phyloP scores from a whole-genome alignment of 2,888 invertebrate genomes.

The Sarcophaga subvicina region DNA sequence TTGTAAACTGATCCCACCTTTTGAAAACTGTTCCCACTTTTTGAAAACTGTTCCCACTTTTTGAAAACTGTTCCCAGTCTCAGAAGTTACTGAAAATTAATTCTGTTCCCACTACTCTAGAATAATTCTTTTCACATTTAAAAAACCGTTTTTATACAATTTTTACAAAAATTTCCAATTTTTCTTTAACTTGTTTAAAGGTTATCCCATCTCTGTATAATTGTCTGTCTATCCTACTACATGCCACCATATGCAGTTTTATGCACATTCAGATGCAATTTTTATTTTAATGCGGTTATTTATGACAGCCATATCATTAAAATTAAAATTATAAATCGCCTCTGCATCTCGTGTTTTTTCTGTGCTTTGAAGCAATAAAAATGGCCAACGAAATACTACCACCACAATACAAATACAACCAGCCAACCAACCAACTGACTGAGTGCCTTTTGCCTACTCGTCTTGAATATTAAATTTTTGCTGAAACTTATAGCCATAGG shows the following conservation, averaged over 20 bases:
- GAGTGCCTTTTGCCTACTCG: background rate
- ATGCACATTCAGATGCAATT: conserved; percentile 33
- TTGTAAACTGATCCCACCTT: background rate
- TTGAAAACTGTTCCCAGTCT: conserved; percentile 5
- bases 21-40: background rate
- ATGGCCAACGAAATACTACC: background rate
- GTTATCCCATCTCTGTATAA: background rate
- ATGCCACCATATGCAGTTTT: background rate
- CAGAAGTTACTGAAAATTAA: no score
- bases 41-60: no score
- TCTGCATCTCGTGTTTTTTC: conserved; percentile 45
- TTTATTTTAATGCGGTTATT: conserved; percentile 70
- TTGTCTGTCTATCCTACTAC: background rate
- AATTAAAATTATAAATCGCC: conserved; percentile 64
- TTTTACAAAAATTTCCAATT: background rate
- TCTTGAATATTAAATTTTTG: background rate
- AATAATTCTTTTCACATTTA: background rate
- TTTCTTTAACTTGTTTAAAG: background rate
- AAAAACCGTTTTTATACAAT: background rate
- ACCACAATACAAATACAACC: background rate
- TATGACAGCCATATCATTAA: conserved; percentile 71
- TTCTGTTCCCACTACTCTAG: background rate
- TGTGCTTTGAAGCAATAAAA: background rate
- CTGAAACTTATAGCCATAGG: background rate
- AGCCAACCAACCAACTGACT: background rate